phyloP scores from a whole-genome alignment of 2,113 vertebrate genomes.

The Tiliqua scincoides region DNA sequence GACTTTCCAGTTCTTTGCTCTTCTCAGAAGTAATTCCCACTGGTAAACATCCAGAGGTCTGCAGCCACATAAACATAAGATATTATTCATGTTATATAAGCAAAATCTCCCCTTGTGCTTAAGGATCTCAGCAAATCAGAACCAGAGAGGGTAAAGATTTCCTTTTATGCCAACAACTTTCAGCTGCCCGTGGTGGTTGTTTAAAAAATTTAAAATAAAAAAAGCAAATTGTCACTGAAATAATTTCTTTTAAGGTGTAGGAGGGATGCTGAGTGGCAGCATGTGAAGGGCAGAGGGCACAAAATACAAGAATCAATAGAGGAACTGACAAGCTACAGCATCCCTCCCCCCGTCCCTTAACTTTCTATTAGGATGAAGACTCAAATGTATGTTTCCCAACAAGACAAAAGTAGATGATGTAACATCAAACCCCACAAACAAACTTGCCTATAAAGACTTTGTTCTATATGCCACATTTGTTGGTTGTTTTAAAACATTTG shows the following conservation, averaged over 20 bases:
- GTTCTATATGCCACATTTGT: constrained; percentile 21
- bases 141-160: background rate
- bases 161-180: background rate
- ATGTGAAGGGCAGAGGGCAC: constrained; percentile 32
- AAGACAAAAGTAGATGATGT: constrained; percentile 89
- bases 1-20: background rate
- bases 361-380: constrained; percentile 34
- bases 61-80: background rate
- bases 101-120: background rate
- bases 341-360: constrained; percentile 60
- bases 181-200: background rate
- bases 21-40: background rate
- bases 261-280: constrained; percentile 28
- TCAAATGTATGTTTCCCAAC: constrained; percentile 81
- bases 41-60: background rate
- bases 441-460: constrained; percentile 63
- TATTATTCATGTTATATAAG: background rate
- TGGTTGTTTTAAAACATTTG: constrained; percentile 77
- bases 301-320: constrained; percentile 83
- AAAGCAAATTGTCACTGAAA: constrained; percentile 20
- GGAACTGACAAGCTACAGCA: constrained; percentile 78
- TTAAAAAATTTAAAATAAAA: constrained; percentile 14
- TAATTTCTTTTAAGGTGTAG: background rate
- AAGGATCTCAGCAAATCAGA: constrained; percentile 4
- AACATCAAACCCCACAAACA: constrained; percentile 87